Percentiles rank a stretch among this genome's conserved stretches.
phyloP scores from a whole-genome alignment of 2,888 invertebrate genomes.

The Cataglyphis albicans region DNA sequence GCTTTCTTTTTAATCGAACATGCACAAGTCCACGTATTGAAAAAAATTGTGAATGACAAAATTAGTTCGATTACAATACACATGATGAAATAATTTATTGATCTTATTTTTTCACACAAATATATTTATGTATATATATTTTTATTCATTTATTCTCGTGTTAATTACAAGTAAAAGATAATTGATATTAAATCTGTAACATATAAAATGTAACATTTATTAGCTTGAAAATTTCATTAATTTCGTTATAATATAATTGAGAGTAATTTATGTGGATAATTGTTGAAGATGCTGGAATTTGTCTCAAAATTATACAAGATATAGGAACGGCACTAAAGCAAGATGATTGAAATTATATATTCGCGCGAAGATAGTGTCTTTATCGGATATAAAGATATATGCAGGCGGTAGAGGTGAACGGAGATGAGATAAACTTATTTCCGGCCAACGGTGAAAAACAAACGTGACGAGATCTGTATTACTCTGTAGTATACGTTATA shows the following conservation, averaged over 20 bases:
- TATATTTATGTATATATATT: not conserved
- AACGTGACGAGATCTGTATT: conserved; percentile 11
- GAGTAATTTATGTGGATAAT: not conserved
- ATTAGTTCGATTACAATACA: not conserved
- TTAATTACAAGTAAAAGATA: not conserved
- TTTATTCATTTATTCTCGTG: not conserved
- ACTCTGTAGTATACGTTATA: not conserved
- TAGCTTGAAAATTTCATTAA: not conserved
- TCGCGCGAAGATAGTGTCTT: conserved; percentile 29
- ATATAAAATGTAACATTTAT: not conserved
- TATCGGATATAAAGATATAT: conserved; percentile 35
- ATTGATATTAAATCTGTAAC: not conserved
- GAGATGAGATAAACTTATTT: conserved; percentile 53
- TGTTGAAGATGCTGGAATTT: not conserved
- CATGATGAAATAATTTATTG: not conserved
- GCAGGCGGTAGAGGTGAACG: conserved; percentile 43
- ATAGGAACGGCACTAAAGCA: conserved; percentile 6
- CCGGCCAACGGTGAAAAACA: conserved; percentile 50
- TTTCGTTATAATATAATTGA: not conserved
- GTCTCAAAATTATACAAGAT: not conserved
- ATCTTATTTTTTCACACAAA: not conserved
- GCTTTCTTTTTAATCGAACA: not conserved
- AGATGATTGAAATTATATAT: conserved; percentile 33
- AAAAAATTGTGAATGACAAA: not conserved
- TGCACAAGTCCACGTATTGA: not conserved